Evolutionary conservation across 2,888 invertebrate genomes (phyloP).

Genomic region (Microchrysa polita): DNA sequence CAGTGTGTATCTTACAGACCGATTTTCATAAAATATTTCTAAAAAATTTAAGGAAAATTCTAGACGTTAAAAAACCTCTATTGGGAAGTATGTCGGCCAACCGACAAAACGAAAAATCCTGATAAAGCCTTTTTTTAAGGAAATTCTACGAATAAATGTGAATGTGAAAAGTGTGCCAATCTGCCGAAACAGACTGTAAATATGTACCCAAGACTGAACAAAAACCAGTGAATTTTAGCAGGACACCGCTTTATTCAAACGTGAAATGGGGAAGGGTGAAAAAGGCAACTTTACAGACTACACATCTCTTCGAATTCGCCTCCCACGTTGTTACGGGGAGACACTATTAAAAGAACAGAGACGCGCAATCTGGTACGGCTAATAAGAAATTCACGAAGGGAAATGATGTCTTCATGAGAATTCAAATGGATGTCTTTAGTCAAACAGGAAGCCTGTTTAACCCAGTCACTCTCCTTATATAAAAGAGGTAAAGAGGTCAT

Average conservation of each 20-base stretch:
- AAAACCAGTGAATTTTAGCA: not conserved
- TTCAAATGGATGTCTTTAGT: slow-evolving; percentile 10
- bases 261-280: not conserved
- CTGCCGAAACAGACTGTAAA: too few species aligned
- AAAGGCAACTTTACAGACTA: not conserved
- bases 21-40: too few species aligned
- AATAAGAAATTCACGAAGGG: slow-evolving; percentile 7
- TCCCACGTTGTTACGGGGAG: not conserved
- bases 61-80: too few species aligned
- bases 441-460: not conserved
- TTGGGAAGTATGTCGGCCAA: too few species aligned
- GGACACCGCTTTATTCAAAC: not conserved
- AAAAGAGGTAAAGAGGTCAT: not conserved
- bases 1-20: not conserved
- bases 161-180: too few species aligned
- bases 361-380: slow-evolving; percentile 9
- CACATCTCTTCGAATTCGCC: not conserved
- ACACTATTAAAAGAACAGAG: not conserved
- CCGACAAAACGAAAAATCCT: too few species aligned
- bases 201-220: too few species aligned
- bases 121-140: too few species aligned
- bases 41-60: too few species aligned
- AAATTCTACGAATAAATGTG: too few species aligned
- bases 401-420: slow-evolving; percentile 17
- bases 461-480: not conserved